phyloP scores from a whole-genome alignment of 2,888 invertebrate genomes.

The Urechis unicinctus region DNA sequence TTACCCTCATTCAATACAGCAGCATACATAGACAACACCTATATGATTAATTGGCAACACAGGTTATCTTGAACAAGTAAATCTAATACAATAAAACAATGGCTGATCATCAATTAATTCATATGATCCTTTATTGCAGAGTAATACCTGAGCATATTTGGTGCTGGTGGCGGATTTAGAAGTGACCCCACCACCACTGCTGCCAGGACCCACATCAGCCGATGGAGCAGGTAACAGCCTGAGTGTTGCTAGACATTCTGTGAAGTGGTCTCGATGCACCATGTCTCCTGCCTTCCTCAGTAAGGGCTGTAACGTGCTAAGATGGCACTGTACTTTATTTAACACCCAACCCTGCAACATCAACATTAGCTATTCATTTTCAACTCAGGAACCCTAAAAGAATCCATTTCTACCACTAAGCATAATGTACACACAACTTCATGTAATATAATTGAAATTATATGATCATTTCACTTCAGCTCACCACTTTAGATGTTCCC shows the following conservation, averaged over 20 bases:
- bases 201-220: too few species aligned
- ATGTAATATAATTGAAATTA: not conserved
- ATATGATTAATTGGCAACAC: too few species aligned
- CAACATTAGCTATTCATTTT: too few species aligned
- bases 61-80: too few species aligned
- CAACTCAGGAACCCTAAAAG: too few species aligned
- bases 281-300: slow-evolving; percentile 56
- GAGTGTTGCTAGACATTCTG: slow-evolving; percentile 57
- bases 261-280: slow-evolving; percentile 61
- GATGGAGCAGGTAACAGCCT: too few species aligned
- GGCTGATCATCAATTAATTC: too few species aligned
- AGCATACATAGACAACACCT: too few species aligned
- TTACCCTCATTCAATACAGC: too few species aligned
- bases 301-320: slow-evolving; percentile 33
- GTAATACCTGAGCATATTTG: not conserved
- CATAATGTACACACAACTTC: slow-evolving; percentile 1
- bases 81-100: too few species aligned
- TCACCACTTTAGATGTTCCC: slow-evolving; percentile 61
- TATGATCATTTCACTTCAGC: slow-evolving; percentile 26
- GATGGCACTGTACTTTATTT: slow-evolving; percentile 40
- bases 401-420: too few species aligned
- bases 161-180: not conserved
- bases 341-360: slow-evolving; percentile 48
- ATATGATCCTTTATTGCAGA: too few species aligned
- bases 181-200: not conserved